These are phyloP conservation scores for Ictalurus punctatus DNA, from an alignment of 2,113 vertebrate genomes.

Conservation along the genomic window DNA sequence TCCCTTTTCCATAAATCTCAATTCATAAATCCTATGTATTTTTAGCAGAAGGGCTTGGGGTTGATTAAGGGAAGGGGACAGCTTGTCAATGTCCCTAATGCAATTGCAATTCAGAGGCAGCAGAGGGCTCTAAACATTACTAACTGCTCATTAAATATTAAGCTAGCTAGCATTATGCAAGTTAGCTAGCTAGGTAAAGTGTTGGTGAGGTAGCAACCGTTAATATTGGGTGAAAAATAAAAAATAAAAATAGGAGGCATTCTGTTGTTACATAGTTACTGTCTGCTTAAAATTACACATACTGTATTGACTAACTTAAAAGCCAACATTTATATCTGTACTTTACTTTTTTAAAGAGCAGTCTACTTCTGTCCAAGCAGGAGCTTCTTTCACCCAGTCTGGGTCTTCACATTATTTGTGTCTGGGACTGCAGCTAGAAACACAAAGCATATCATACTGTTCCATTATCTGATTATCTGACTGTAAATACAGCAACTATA, in stretches of 20 bases:
- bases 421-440: background rate
- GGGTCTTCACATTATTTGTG: background rate
- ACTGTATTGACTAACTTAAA: no score
- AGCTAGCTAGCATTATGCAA: background rate
- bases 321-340: background rate
- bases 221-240: background rate
- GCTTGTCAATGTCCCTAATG: background rate
- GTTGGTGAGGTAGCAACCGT: background rate
- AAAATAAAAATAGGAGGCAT: background rate
- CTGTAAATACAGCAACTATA: conserved; percentile 24
- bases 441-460: background rate
- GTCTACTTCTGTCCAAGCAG: background rate
- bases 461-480: background rate
- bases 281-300: background rate
- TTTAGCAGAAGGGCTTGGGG: background rate
- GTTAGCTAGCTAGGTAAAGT: background rate
- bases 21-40: background rate
- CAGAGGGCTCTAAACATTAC: background rate
- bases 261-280: background rate
- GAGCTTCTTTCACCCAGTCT: background rate
- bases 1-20: background rate
- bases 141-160: background rate
- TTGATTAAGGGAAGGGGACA: background rate
- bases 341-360: background rate
- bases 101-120: background rate